Evolutionary conservation across 2,113 vertebrate genomes (phyloP).

Genomic region (Otis tarda): DNA sequence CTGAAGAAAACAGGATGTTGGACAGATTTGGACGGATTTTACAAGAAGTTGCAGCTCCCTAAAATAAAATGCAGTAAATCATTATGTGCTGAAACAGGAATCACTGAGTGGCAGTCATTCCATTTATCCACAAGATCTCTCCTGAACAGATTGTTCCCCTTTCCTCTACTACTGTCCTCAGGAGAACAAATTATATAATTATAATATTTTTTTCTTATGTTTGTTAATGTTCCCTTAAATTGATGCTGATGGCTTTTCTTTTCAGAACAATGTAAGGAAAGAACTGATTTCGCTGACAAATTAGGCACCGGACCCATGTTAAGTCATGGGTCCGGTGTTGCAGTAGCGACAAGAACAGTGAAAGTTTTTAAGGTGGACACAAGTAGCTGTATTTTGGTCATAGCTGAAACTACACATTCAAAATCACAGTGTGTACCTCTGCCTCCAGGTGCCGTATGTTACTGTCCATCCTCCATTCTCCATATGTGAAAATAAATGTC

Average conservation of each 20-base stretch:
- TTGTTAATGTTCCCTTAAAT: background rate
- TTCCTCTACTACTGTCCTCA: background rate
- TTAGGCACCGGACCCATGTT: background rate
- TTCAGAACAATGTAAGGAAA: slow-evolving; percentile 37
- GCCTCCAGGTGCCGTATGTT: background rate
- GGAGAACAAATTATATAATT: background rate
- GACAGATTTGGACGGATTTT: background rate
- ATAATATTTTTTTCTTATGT: background rate
- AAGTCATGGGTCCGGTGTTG: background rate
- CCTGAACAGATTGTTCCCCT: background rate
- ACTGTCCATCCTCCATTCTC: background rate
- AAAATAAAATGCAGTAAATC: slow-evolving; percentile 15
- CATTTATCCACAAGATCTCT: slow-evolving; percentile 4
- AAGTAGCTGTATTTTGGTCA: background rate
- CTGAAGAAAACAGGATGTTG: slow-evolving; percentile 51
- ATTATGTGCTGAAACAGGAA: background rate
- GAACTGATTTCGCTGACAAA: background rate
- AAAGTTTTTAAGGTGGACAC: background rate
- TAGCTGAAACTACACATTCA: background rate
- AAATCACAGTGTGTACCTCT: background rate
- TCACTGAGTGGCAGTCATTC: background rate
- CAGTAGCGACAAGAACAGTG: background rate
- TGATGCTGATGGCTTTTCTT: background rate
- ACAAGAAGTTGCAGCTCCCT: background rate
- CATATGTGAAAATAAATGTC: background rate